Conservation (phyloP, 2,888 invertebrate species). For the Drosophila merina region DNA sequence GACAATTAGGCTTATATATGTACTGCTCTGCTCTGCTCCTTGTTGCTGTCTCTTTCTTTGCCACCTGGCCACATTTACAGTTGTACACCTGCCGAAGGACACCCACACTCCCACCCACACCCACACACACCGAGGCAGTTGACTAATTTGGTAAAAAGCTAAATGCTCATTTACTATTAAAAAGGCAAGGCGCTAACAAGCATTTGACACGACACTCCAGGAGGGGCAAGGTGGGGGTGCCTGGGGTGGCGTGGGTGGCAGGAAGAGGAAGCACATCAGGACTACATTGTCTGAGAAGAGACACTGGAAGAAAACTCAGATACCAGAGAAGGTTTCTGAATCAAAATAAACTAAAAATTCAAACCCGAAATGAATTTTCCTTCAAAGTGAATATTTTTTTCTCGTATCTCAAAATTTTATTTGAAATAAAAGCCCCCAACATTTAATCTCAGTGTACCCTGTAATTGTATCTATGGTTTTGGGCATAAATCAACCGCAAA, state of each 20-base stretch:
- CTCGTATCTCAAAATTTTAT: no score
- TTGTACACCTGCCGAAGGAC: constrained; percentile 7
- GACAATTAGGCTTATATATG: constrained; percentile 17
- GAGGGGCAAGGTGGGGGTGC: background rate
- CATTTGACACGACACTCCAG: constrained; percentile 58
- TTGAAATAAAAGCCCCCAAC: no score
- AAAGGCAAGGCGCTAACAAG: constrained; percentile 61
- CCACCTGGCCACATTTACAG: constrained; percentile 7
- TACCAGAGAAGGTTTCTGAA: no score
- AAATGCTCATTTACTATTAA: constrained; percentile 66
- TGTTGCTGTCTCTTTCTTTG: no score
- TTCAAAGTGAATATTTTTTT: no score
- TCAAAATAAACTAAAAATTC: no score
- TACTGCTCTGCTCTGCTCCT: background rate
- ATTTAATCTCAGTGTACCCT: background rate
- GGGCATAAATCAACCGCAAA: constrained; percentile 68
- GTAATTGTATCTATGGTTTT: background rate
- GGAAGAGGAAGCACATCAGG: background rate
- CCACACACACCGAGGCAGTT: constrained; percentile 8
- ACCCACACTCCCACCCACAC: background rate
- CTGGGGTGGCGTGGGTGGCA: background rate
- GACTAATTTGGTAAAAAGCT: constrained; percentile 70
- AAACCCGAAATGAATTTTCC: no score
- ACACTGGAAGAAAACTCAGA: no score
- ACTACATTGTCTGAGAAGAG: no score